Conservation (phyloP, 2,113 vertebrate genomes). For the Zootoca vivipara region DNA sequence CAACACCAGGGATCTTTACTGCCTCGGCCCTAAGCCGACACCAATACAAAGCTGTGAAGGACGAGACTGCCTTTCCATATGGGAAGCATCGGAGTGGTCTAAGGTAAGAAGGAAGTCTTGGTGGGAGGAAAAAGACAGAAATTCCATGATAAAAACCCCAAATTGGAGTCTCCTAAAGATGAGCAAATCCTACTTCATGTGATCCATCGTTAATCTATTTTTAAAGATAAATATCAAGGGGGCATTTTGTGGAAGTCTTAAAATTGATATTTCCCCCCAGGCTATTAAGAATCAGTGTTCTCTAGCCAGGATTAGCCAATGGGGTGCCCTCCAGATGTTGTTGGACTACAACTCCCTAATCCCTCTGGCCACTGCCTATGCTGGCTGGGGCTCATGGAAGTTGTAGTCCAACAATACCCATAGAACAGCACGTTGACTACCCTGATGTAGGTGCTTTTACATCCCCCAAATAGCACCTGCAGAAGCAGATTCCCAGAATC, state of each 20-base stretch:
- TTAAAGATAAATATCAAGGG: not conserved
- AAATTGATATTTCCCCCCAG: not conserved
- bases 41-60: constrained; percentile 88
- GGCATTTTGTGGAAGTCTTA: not conserved
- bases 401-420: too few relatives aligned
- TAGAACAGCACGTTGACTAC: too few relatives aligned
- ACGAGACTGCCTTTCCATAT: constrained; percentile 87
- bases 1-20: constrained; percentile 85
- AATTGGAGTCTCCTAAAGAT: too few relatives aligned
- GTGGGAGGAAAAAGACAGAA: not conserved
- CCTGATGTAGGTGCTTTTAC: not conserved
- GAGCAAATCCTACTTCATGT: too few relatives aligned
- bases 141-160: too few relatives aligned
- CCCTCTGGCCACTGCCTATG: too few relatives aligned
- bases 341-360: too few relatives aligned
- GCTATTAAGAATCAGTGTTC: not conserved
- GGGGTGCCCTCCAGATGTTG: not conserved
- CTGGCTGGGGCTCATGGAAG: too few relatives aligned
- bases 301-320: too few relatives aligned
- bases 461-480: not conserved
- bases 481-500: not conserved
- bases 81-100: constrained; percentile 97
- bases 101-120: constrained; percentile 77
- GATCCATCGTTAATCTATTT: not conserved
- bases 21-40: constrained; percentile 83